These are phyloP conservation scores for Junonia oenone DNA, from an alignment of 2,888 invertebrate genomes.

Conservation along the genomic window DNA sequence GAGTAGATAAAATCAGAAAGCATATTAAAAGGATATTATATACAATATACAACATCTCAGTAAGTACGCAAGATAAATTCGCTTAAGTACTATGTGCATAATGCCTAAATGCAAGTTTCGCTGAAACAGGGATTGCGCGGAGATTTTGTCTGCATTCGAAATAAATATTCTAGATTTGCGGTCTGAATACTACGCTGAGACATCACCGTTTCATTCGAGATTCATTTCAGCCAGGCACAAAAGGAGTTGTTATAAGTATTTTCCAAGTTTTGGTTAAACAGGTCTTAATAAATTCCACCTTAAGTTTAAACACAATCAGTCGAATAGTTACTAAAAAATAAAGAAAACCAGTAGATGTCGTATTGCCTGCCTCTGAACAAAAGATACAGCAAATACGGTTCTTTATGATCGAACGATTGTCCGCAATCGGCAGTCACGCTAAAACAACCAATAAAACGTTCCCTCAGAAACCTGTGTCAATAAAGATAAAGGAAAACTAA, in stretches of 20 bases:
- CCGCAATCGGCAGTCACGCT: conserved; percentile 48
- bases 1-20: conserved; percentile 5
- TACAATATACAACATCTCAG: not conserved
- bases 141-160: conserved; percentile 61
- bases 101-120: conserved; percentile 56
- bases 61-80: conserved; percentile 28
- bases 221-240: conserved; percentile 34
- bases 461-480: conserved; percentile 75
- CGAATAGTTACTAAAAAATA: not conserved
- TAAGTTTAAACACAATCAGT: conserved; percentile 13
- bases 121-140: conserved; percentile 53
- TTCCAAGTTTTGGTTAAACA: not conserved
- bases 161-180: conserved; percentile 68
- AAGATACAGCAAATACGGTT: conserved; percentile 7
- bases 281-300: not conserved
- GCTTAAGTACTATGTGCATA: conserved; percentile 39
- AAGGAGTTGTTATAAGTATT: not conserved
- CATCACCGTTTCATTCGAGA: conserved; percentile 49
- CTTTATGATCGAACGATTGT: conserved; percentile 27
- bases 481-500: conserved; percentile 79
- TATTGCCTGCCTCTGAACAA: not conserved
- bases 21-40: conserved; percentile 9
- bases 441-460: conserved; percentile 61
- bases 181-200: conserved; percentile 47
- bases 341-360: not conserved